Percentiles rank a stretch among this genome's conserved stretches.
These are phyloP conservation scores for Hyalella azteca DNA, from an alignment of 2,888 invertebrate genomes.

Conservation along the genomic window DNA sequence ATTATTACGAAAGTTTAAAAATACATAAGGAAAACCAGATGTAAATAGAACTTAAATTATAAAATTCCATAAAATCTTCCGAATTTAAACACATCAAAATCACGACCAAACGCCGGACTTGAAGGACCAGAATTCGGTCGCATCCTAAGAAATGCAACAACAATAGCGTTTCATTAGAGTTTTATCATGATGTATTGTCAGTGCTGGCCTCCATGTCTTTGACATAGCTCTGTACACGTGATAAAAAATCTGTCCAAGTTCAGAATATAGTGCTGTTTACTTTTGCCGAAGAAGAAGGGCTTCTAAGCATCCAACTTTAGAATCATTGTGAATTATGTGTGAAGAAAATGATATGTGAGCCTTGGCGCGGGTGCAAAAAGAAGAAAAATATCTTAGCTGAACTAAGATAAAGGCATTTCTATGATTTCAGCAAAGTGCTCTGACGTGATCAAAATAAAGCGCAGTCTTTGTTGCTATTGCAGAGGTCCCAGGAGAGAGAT, in stretches of 20 bases:
- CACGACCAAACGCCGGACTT: slow-evolving; percentile 17
- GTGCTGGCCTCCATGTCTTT: slow-evolving; percentile 35
- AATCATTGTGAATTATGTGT: slow-evolving; percentile 40
- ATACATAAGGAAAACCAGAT: too few relatives aligned
- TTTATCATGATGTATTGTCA: slow-evolving; percentile 34
- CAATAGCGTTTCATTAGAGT: slow-evolving; percentile 33
- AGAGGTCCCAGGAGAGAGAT: slow-evolving; percentile 56
- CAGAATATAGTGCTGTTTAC: slow-evolving; percentile 31
- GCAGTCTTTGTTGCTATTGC: slow-evolving; percentile 56
- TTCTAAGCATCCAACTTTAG: slow-evolving; percentile 35
- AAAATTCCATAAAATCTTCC: too few relatives aligned
- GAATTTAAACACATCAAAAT: too few relatives aligned
- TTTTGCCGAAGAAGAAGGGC: slow-evolving; percentile 36
- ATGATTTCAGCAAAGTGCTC: slow-evolving; percentile 58
- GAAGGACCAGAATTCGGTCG: neutral
- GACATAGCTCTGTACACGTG: slow-evolving; percentile 35
- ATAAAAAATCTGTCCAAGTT: slow-evolving; percentile 35
- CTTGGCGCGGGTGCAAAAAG: slow-evolving; percentile 29
- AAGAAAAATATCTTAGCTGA: slow-evolving; percentile 35
- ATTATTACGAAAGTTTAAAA: too few relatives aligned
- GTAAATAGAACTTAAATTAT: too few relatives aligned
- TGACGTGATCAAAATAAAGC: slow-evolving; percentile 59
- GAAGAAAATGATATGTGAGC: slow-evolving; percentile 38
- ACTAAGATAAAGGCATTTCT: slow-evolving; percentile 55
- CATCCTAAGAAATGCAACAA: slow-evolving; percentile 28